A percentile compares a stretch with the other conserved stretches of the same genome.
Evolutionary conservation across 2,797 vertebrate genomes (phyloP).

Genomic region (Fratercula arctica): DNA sequence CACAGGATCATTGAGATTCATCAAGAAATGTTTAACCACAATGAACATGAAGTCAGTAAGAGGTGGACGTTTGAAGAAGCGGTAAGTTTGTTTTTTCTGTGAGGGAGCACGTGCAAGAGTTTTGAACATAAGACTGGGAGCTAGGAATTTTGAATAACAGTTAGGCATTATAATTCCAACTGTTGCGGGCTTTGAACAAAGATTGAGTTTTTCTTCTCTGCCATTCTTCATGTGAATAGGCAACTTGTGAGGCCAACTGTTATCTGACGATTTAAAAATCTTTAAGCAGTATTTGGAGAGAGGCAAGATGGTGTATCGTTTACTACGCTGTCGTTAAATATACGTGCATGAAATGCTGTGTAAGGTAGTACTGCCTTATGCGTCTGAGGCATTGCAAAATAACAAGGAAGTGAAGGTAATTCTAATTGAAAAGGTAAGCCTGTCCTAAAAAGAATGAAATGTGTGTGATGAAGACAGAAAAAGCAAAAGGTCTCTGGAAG

Average conservation of each 20-base stretch:
- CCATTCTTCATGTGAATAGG: not conserved
- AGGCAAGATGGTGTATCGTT: not conserved
- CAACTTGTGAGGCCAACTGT: not conserved
- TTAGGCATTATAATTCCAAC: not conserved
- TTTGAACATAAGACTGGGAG: not conserved
- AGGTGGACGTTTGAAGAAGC: slow-evolving; percentile 98
- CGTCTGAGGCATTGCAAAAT: not conserved
- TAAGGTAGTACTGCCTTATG: not conserved
- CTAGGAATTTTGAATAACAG: not conserved
- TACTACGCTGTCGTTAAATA: not conserved
- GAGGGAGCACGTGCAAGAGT: not conserved
- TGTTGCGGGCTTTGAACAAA: not conserved
- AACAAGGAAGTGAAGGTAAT: not conserved
- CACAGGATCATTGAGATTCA: slow-evolving; percentile 95
- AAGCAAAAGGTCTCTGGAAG: not conserved
- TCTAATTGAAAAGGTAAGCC: not conserved
- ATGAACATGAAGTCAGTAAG: slow-evolving; percentile 99
- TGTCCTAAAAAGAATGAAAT: not conserved
- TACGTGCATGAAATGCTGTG: accelerated
- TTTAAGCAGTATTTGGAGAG: not conserved
- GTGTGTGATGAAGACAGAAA: not conserved
- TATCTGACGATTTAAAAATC: not conserved
- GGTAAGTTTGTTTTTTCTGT: slow-evolving; percentile 77
- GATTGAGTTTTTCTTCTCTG: not conserved
- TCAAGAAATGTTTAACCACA: slow-evolving; percentile 97